Evolutionary conservation across 2,888 invertebrate species (phyloP), one percentile per base, ranked within the genome.

Genomic region (Anodontia alba): DNA sequence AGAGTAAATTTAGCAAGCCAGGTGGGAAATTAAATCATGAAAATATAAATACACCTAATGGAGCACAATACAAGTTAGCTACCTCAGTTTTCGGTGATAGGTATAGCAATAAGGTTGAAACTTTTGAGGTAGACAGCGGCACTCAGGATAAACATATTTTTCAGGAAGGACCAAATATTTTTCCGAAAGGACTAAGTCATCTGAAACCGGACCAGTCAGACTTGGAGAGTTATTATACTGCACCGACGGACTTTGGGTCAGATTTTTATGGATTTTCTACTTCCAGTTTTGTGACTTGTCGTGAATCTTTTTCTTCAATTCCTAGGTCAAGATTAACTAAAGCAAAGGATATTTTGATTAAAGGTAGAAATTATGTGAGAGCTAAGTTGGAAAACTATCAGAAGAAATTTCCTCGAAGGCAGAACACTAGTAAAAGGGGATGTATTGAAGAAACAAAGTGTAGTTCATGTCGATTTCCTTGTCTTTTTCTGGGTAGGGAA

Each of bases 361-460:
- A 80, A 66, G 84, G 84, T 5, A 66, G 67, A 29, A 80, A 85
- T 49, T 85, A 82, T 85, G 75, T 85, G 17, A 81, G 78, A 54
- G 70, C 84, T 0, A 85, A 85, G 51, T 81, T 85, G 54, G 76
- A 78, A 17, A 72, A 70, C 49, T 81, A 80, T 71, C 42, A 77
- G 3, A 78, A 78, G 57, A 81, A 80, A 46, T 73, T 69, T 49
- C 12, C 15, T 26, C 2, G 23, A 29, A 23, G 29, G 15, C 20
- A 20, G 17, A 7, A 17, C 1, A 5, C 57, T 1, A 7, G 29
- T 12, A 23, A 57, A 8, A 5, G 29, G 26, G 12, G 29, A 26
- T 57, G 57, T 57, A 15, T 1, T 57, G 38, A 38, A 12, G 38
- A 12, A 12, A 38, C 5, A 38, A 8, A 8, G 12, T 38, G 38